Conservation (phyloP, 2,888 invertebrate species). For the Trichopria drosophilae region DNA sequence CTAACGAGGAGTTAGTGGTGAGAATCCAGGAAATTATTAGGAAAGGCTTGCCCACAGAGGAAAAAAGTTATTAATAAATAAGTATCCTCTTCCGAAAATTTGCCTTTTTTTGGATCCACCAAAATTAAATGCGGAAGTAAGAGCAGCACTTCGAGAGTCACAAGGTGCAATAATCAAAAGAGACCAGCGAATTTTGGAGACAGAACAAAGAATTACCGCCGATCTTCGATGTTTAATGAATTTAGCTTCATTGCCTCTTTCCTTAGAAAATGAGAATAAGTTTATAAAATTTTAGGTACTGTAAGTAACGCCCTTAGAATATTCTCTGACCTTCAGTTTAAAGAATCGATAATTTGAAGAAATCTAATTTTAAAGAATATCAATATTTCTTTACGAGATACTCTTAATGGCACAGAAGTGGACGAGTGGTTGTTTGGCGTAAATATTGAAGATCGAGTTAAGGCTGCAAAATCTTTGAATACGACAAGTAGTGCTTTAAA, state of each 20-base stretch:
- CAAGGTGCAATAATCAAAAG: not conserved
- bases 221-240: not conserved
- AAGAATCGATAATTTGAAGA: conserved; percentile 23
- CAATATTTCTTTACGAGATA: conserved; percentile 18
- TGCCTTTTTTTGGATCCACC: not conserved
- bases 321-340: conserved; percentile 18
- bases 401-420: conserved; percentile 8
- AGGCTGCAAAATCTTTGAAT: conserved; percentile 16
- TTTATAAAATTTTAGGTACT: not conserved
- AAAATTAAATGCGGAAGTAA: not conserved
- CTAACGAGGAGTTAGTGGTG: not conserved
- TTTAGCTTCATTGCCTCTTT: not conserved
- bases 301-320: conserved; percentile 17
- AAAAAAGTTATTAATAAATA: not conserved
- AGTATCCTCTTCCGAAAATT: not conserved
- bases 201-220: not conserved
- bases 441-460: conserved; percentile 17
- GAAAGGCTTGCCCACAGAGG: not conserved
- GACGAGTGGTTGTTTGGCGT: conserved; percentile 22
- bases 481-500: conserved; percentile 20
- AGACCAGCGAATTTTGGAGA: not conserved
- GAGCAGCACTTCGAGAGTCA: not conserved
- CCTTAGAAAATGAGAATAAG: not conserved
- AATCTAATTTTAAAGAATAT: conserved; percentile 23
- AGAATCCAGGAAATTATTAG: not conserved